These are phyloP conservation scores for Haliclystus octoradiatus DNA, from an alignment of 30 jellyfish, hydroid and myxozoan genomes.

Conservation along the genomic window DNA sequence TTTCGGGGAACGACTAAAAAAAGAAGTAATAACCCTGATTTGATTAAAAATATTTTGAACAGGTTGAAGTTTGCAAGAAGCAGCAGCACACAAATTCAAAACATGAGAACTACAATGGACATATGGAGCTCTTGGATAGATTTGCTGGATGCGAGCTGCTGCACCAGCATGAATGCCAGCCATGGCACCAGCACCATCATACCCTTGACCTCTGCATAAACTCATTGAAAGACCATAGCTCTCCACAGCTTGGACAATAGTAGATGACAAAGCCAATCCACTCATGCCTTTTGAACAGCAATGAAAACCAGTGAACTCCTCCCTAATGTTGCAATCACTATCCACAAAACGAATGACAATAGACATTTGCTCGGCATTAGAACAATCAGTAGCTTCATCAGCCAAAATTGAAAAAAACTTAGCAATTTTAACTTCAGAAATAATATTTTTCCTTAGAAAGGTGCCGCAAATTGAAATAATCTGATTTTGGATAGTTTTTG, in stretches of 20 bases:
- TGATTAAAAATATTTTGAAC: conserved; percentile 9
- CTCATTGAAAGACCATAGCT: background rate
- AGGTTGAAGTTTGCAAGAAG: conserved; percentile 11
- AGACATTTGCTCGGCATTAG: conserved; percentile 36
- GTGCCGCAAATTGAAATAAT: conserved; percentile 24
- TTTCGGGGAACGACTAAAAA: background rate
- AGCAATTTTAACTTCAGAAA: conserved; percentile 11
- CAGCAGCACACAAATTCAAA: conserved; percentile 33
- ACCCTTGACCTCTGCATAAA: conserved; percentile 42
- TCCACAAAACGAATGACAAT: conserved; percentile 20
- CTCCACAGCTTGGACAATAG: background rate
- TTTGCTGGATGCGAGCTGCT: conserved; percentile 1
- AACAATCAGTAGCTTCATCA: conserved; percentile 33
- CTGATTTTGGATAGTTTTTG: conserved; percentile 39
- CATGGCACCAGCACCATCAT: conserved; percentile 46
- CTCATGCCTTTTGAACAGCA: conserved; percentile 24
- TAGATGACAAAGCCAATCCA: conserved; percentile 13
- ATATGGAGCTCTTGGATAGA: conserved; percentile 13
- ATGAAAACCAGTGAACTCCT: conserved; percentile 2
- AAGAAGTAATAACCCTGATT: conserved; percentile 11
- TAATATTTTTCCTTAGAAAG: background rate
- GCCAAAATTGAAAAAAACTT: conserved; percentile 25
- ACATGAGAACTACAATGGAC: conserved; percentile 34
- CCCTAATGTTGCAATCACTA: conserved; percentile 2
- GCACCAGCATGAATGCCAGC: conserved; percentile 38